phyloP scores from a whole-genome alignment of 2,797 vertebrate species.

The Coracias cyanogaster region DNA sequence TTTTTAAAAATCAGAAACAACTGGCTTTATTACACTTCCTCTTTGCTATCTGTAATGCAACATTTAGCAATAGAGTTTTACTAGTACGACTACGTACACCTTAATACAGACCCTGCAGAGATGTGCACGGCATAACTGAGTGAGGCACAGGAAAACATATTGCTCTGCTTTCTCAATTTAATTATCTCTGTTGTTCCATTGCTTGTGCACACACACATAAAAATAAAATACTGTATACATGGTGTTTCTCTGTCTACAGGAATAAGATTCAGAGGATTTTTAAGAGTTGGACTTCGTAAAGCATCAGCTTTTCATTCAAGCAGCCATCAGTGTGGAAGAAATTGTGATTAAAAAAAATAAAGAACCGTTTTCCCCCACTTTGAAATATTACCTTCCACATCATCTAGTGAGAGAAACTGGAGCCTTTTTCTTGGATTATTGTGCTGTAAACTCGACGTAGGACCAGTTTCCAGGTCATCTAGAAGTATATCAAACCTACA shows the following conservation, averaged over 20 bases:
- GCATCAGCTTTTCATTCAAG: neutral
- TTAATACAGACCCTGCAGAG: neutral
- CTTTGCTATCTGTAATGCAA: neutral
- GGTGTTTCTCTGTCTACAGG: neutral
- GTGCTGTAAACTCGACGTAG: constrained; percentile 72
- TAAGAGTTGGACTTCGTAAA: neutral
- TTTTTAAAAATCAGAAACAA: neutral
- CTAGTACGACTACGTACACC: neutral
- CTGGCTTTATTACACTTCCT: neutral
- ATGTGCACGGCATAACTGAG: neutral
- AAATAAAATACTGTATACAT: neutral
- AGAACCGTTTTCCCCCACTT: neutral
- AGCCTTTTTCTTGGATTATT: constrained; percentile 87
- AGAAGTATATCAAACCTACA: constrained; percentile 84
- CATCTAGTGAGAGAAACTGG: constrained; percentile 83
- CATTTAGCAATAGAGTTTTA: neutral
- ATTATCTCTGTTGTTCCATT: neutral
- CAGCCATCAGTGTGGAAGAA: neutral
- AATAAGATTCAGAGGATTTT: neutral
- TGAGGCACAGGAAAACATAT: neutral
- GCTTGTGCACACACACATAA: neutral
- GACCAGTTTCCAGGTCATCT: constrained; percentile 83
- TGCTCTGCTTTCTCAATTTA: neutral
- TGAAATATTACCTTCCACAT: constrained; percentile 81
- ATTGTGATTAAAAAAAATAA: neutral